A percentile compares a stretch with the other conserved stretches of the same genome.
Conservation (phyloP, 2,888 invertebrate species). For the Alsophila aescularia region DNA sequence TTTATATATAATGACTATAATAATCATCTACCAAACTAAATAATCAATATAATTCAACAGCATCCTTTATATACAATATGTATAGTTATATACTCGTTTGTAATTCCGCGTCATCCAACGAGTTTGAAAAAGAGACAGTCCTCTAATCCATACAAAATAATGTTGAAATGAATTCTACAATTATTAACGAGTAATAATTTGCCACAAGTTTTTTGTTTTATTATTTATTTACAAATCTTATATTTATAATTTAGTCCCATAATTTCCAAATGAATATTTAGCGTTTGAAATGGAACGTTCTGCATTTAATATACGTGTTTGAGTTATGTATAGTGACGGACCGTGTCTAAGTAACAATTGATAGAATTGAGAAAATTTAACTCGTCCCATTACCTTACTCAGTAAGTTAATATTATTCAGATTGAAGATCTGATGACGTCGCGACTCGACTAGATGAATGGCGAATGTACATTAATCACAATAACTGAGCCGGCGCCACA, state of each 20-base stretch:
- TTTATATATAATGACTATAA: slow-evolving; percentile 82
- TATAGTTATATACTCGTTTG: slow-evolving; percentile 71
- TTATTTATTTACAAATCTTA: slow-evolving; percentile 82
- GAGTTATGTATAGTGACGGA: slow-evolving; percentile 24
- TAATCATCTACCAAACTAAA: slow-evolving; percentile 84
- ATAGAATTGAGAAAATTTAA: slow-evolving; percentile 76
- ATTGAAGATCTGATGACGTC: slow-evolving; percentile 8
- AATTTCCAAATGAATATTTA: slow-evolving; percentile 72
- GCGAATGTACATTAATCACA: background rate
- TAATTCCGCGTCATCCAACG: slow-evolving; percentile 56
- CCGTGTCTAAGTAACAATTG: slow-evolving; percentile 52
- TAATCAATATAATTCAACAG: slow-evolving; percentile 80
- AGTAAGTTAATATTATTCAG: slow-evolving; percentile 4
- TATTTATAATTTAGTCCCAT: slow-evolving; percentile 81
- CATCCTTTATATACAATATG: slow-evolving; percentile 82
- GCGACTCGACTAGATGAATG: slow-evolving; percentile 17
- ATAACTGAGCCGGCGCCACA: background rate
- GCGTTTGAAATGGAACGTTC: slow-evolving; percentile 54
- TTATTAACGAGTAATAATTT: slow-evolving; percentile 79
- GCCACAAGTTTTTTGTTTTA: slow-evolving; percentile 75
- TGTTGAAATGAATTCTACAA: slow-evolving; percentile 66
- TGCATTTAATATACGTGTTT: slow-evolving; percentile 25
- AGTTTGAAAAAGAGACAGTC: slow-evolving; percentile 61
- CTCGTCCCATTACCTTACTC: slow-evolving; percentile 36
- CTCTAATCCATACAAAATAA: slow-evolving; percentile 69